These are phyloP conservation scores for Bettongia penicillata DNA, from an alignment of 2,113 vertebrate genomes.

Conservation along the genomic window DNA sequence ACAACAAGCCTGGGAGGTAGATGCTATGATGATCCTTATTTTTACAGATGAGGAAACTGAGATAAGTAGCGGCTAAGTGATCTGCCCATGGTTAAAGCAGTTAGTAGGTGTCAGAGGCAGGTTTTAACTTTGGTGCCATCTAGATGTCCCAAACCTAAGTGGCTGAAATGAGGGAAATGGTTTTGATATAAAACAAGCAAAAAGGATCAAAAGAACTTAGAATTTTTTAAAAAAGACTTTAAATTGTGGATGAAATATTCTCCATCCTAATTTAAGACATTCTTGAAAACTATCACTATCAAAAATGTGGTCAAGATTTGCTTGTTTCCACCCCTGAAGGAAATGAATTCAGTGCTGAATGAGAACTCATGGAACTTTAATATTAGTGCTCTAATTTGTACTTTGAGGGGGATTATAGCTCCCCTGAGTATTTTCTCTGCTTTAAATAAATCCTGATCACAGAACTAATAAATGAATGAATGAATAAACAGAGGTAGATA, in stretches of 20 bases:
- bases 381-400: background rate
- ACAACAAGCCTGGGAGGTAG: background rate
- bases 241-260: background rate
- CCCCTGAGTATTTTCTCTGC: background rate
- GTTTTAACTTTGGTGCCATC: background rate
- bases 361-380: background rate
- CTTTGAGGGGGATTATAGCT: background rate
- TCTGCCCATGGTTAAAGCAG: background rate
- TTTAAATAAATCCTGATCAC: background rate
- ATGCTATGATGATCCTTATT: background rate
- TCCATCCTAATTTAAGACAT: background rate
- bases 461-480: background rate
- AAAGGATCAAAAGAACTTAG: background rate
- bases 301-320: background rate
- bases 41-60: background rate
- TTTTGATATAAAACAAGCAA: background rate
- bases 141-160: background rate
- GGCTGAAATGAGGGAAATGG: background rate
- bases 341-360: background rate
- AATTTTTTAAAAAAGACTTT: background rate
- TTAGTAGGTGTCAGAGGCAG: background rate
- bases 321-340: background rate
- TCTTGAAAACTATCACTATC: background rate
- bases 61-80: background rate
- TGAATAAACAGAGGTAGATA: background rate